These are phyloP conservation scores for Sphenopsis melanotis DNA, from an alignment of 2,797 vertebrate genomes.

Conservation along the genomic window DNA sequence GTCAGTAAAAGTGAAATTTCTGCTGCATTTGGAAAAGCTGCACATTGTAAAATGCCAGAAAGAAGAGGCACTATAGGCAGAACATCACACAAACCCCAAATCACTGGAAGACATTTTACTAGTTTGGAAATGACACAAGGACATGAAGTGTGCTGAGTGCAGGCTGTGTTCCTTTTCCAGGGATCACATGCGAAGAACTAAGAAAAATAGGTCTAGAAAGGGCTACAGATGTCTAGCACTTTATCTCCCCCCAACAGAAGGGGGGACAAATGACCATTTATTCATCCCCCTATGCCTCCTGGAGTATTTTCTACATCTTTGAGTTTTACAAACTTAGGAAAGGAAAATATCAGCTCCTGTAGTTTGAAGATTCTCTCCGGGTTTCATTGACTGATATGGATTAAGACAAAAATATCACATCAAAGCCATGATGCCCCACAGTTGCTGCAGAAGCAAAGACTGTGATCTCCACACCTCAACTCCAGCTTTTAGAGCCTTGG, in stretches of 20 bases:
- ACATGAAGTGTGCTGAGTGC: not conserved
- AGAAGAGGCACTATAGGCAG: not conserved
- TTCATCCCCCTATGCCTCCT: not conserved
- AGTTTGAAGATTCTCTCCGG: not conserved
- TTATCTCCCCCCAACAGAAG: not conserved
- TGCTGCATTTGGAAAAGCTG: not conserved
- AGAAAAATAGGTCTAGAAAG: not conserved
- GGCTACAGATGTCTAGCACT: not conserved
- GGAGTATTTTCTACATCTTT: not conserved
- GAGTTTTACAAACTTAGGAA: not conserved
- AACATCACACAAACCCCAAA: not conserved
- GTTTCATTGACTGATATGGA: not conserved
- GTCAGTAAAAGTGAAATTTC: not conserved
- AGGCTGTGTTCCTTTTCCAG: not conserved
- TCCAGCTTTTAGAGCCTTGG: not conserved
- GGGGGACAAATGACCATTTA: not conserved
- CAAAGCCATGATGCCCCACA: not conserved
- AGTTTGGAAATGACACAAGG: not conserved
- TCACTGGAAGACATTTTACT: not conserved
- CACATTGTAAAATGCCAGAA: not conserved
- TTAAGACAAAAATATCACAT: conserved; percentile 13
- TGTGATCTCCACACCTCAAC: not conserved
- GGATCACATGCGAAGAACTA: not conserved
- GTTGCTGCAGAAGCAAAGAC: not conserved
- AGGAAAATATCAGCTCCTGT: not conserved